Conservation (phyloP, 2,797 vertebrate species). For the Chaetophractus vellerosus region DNA sequence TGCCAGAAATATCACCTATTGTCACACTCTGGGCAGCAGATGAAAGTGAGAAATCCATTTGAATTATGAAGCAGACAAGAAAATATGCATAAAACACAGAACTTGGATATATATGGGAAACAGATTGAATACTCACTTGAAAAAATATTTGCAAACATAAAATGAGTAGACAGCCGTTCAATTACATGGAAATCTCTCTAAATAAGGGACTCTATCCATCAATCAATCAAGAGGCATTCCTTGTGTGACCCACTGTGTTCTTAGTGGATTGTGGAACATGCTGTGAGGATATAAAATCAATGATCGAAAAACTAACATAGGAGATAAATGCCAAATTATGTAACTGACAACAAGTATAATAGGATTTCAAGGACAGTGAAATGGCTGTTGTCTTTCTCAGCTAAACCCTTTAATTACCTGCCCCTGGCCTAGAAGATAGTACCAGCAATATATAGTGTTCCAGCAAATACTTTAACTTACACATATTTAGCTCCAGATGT, state of each 20-base stretch:
- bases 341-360: constrained; percentile 8
- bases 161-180: constrained; percentile 71
- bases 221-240: constrained; percentile 68
- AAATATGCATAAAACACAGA: constrained; percentile 56
- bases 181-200: constrained; percentile 74
- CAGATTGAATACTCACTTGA: constrained; percentile 55
- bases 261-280: constrained; percentile 36
- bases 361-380: constrained; percentile 47
- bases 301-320: constrained; percentile 57
- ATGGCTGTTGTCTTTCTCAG: constrained; percentile 15
- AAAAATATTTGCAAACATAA: constrained; percentile 80
- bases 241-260: constrained; percentile 63
- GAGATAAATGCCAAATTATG: constrained; percentile 49
- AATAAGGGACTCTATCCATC: constrained; percentile 65
- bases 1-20: constrained; percentile 14
- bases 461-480: not conserved
- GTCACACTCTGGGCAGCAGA: constrained; percentile 10
- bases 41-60: not conserved
- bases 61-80: constrained; percentile 33
- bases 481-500: not conserved
- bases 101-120: constrained; percentile 43
- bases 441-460: not conserved
- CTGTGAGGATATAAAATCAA: constrained; percentile 51
- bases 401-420: constrained; percentile 7
- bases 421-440: not conserved